Percentiles rank a stretch among this genome's conserved stretches.
phyloP scores from a whole-genome alignment of 2,113 vertebrate species.

The Polypterus bichir region DNA sequence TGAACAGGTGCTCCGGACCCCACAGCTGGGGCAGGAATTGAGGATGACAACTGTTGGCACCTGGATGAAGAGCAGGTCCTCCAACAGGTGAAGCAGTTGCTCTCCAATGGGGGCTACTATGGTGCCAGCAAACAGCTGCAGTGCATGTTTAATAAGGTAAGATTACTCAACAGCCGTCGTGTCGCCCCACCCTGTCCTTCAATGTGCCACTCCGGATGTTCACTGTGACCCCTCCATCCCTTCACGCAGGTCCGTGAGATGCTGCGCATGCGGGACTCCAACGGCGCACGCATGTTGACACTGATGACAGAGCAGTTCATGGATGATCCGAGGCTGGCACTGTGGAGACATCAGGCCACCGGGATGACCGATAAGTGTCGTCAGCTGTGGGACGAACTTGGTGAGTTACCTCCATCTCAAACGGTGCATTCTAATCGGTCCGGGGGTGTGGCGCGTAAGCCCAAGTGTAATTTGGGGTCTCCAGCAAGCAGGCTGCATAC shows the following conservation, averaged over 20 bases:
- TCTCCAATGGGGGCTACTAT: conserved; percentile 46
- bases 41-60: conserved; percentile 52
- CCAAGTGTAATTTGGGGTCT: too few relatives aligned
- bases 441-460: too few relatives aligned
- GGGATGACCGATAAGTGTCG: conserved; percentile 50
- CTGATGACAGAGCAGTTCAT: conserved; percentile 51
- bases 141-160: conserved; percentile 52
- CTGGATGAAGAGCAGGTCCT: conserved; percentile 51
- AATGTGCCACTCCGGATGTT: neutral
- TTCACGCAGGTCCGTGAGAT: conserved; percentile 44
- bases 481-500: too few relatives aligned
- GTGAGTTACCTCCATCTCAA: conserved; percentile 20
- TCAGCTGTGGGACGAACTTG: conserved; percentile 51
- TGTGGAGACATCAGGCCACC: conserved; percentile 46
- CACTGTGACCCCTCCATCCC: neutral
- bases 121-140: conserved; percentile 48
- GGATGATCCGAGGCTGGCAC: conserved; percentile 39
- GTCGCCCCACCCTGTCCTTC: neutral
- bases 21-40: conserved; percentile 40
- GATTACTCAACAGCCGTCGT: neutral
- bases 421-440: neutral
- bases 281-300: conserved; percentile 47
- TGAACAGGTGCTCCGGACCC: conserved; percentile 45
- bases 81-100: conserved; percentile 50
- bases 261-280: conserved; percentile 49